Conservation (phyloP, 1,140 invertebrate genomes). For the Metaphire vulgaris region DNA sequence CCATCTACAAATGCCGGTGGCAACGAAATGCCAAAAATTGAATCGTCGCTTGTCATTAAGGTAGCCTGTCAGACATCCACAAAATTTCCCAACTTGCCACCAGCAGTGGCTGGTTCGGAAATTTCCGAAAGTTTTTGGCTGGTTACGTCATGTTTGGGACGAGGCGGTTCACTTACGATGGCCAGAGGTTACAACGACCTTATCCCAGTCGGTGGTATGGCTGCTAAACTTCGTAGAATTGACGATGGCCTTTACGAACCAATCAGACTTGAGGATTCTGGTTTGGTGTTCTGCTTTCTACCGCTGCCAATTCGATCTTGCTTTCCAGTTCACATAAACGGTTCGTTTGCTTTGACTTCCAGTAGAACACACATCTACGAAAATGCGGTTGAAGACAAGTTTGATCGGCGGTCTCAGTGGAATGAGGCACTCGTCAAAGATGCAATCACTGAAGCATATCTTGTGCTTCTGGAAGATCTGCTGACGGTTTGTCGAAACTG, state of each 20-base stretch:
- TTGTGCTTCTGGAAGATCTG: background rate
- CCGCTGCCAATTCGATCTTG: conserved; percentile 33
- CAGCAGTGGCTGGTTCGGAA: background rate
- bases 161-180: background rate
- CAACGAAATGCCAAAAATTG: background rate
- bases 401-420: conserved; percentile 29
- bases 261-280: background rate
- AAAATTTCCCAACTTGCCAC: background rate
- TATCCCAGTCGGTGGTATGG: background rate
- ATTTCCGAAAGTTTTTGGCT: background rate
- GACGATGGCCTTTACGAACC: background rate
- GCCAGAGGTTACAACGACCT: background rate
- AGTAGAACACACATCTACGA: conserved; percentile 30
- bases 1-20: background rate
- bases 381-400: conserved; percentile 32
- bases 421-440: conserved; percentile 33
- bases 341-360: conserved; percentile 34
- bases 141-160: background rate
- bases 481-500: background rate
- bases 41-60: background rate
- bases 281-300: conserved; percentile 33
- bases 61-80: background rate
- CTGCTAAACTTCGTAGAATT: background rate
- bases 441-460: conserved; percentile 26
- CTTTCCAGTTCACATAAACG: conserved; percentile 35